phyloP scores from a whole-genome alignment of 2,797 vertebrate species.

The Sebastes trivittatus region DNA sequence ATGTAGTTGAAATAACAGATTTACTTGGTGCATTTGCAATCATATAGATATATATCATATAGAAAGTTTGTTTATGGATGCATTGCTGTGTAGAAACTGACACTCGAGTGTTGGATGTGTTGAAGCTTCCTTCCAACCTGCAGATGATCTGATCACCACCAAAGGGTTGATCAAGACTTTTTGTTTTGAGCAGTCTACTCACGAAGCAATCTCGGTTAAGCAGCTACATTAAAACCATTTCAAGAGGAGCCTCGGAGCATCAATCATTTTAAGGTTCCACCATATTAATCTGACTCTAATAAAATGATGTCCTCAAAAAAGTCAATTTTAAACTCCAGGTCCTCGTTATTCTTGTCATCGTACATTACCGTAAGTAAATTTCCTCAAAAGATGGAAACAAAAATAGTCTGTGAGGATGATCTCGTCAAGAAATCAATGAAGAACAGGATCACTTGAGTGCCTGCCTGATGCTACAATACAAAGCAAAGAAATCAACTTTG shows the following conservation, averaged over 20 bases:
- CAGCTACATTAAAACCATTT: neutral
- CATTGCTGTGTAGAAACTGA: neutral
- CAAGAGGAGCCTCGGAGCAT: neutral
- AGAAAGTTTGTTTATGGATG: neutral
- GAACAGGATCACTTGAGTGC: neutral
- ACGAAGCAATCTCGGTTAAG: neutral
- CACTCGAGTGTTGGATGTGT: neutral
- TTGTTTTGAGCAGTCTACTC: neutral
- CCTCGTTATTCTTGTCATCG: neutral
- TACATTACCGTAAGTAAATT: neutral
- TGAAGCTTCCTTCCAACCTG: neutral
- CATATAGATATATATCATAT: neutral
- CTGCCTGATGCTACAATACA: neutral
- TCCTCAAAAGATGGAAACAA: neutral
- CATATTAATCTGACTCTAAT: neutral
- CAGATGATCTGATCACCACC: neutral
- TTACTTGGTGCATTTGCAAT: neutral
- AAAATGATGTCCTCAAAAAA: neutral
- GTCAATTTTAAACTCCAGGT: neutral
- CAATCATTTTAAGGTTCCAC: neutral
- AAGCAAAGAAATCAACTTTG: neutral
- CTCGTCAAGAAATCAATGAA: neutral
- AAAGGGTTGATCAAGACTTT: neutral
- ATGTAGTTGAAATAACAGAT: neutral
- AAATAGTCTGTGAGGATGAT: neutral